These are phyloP conservation scores for Paedocypris micromegethes DNA, from an alignment of 2,797 vertebrate species.

Conservation along the genomic window DNA sequence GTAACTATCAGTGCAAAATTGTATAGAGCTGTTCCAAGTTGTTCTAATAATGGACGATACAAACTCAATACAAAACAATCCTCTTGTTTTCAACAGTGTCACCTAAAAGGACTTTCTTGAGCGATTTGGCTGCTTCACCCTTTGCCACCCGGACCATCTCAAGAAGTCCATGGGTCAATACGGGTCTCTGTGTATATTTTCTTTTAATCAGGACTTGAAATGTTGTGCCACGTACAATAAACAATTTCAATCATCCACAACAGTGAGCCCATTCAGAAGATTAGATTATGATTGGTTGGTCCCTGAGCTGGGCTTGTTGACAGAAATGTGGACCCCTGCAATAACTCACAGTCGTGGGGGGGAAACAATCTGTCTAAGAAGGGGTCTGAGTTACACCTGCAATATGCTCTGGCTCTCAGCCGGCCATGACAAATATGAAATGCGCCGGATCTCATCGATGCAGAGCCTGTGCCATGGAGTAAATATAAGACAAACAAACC, in stretches of 20 bases:
- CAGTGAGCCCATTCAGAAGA: constrained; percentile 54
- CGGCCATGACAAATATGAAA: constrained; percentile 49
- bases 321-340: constrained; percentile 52
- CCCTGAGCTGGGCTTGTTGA: constrained; percentile 53
- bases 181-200: constrained; percentile 41
- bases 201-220: constrained; percentile 51
- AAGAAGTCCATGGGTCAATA: constrained; percentile 33
- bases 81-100: not conserved
- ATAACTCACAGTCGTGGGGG: constrained; percentile 51
- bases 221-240: constrained; percentile 50
- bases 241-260: constrained; percentile 53
- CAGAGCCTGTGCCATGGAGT: constrained; percentile 12
- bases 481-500: constrained; percentile 43
- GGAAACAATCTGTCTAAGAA: constrained; percentile 53
- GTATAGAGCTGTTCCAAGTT: too few species aligned
- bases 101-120: not conserved
- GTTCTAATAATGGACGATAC: too few species aligned
- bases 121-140: not conserved
- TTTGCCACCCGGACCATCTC: constrained; percentile 11
- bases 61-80: too few species aligned
- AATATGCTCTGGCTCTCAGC: constrained; percentile 47
- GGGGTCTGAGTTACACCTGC: constrained; percentile 50
- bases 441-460: constrained; percentile 24
- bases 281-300: constrained; percentile 59
- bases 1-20: too few species aligned